Base-by-base conservation (phyloP, 1,140 invertebrate species). In the Caenorhabditis tropicalis region DNA sequence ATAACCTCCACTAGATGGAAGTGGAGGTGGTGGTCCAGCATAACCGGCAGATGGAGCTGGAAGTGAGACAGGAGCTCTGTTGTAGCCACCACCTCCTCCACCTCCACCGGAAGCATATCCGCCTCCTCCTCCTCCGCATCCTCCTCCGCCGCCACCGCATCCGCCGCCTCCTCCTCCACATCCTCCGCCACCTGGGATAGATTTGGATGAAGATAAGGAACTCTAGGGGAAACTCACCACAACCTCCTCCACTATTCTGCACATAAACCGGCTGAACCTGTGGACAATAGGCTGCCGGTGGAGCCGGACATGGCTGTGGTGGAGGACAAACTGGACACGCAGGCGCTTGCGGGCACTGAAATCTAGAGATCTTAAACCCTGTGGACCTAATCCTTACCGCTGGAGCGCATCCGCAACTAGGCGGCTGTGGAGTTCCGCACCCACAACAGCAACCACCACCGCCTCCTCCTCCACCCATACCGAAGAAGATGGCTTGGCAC, bases 391-490 rank as follows among this genome's bases (percentile, higher is more conserved):
- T 33, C 6, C 65, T 74, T 74, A 49, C 82, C 31, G 65, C 65
- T 21, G 65, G 65, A 74, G 65, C 58, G 33, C 84, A 85, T 29
- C 84, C 84, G 36, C 84, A 85, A 79, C 58, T 82, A 27, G 84
- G 29, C 15, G 84, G 60, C 36, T 85, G 84, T 2, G 84, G 84
- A 48, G 81, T 82, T 24, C 80, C 80, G 79, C 84, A 85, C 21
- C 84, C 84, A 60, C 84, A 82, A 49, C 84, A 85, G 39, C 84
- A 85, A 6, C 83, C 70, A 0, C 84, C 84, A 16, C 84, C 84
- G 29, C 84, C 84, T 6, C 58, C 56, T 39, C 79, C 58, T 65
- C 58, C 58, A 27, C 65, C 65, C 65, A 74, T 74, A 24, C 65
- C 65, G 36, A 74, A 74, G 65, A 74, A 74, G 19, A 74, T 74